Base-by-base conservation (phyloP, 2,113 vertebrate genomes). In the Oncorhynchus clarkii region DNA sequence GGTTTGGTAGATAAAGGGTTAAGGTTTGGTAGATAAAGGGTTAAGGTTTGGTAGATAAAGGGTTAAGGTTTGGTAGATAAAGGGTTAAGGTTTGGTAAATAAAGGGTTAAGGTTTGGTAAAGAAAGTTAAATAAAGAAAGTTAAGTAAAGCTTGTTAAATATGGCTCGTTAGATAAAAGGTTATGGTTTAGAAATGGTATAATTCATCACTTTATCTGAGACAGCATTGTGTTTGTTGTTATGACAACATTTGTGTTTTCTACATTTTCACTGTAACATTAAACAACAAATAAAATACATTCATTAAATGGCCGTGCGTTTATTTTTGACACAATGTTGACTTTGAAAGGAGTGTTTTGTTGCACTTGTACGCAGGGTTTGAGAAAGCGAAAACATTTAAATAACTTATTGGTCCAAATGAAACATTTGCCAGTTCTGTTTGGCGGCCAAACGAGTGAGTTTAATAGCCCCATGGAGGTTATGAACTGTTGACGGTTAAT, bases 401-500 rank as follows among this genome's bases (percentile, higher is more conserved):
- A 88, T 78, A 80, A 83, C 77, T 79, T 76, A 69, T 74, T 80
- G 34, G 85, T 95, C 93, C 92, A 95, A 94, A 93, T 96, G 93
- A 94, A 96, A 96, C 94, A 95, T 94, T 3, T 93, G 94, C 92
- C 93, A 94, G 95, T 95, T 94, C 93, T 95, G 93, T 80, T 90
- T 54, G 51, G 92, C 92, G 93, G 93, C 95, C 94, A 95, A 93
- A 93, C 92, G 94, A 95, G 93, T 93, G 93, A 87, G 94, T 93
- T 95, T 96, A 96, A 98, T 95, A 95, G 95, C 94, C 94, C 96
- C 95, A 95, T 89, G 90, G 95, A 95, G 96, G 95, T 96, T 98
- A 95, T 96, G 95, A 98, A 97, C 96, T 96, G 95, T 96, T 97
- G 95, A 96, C 95, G 96, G 95, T 97, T 99, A 98, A 96, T 97